Evolutionary conservation across 2,888 invertebrate species (phyloP).

Genomic region (Callimorpha dominula): DNA sequence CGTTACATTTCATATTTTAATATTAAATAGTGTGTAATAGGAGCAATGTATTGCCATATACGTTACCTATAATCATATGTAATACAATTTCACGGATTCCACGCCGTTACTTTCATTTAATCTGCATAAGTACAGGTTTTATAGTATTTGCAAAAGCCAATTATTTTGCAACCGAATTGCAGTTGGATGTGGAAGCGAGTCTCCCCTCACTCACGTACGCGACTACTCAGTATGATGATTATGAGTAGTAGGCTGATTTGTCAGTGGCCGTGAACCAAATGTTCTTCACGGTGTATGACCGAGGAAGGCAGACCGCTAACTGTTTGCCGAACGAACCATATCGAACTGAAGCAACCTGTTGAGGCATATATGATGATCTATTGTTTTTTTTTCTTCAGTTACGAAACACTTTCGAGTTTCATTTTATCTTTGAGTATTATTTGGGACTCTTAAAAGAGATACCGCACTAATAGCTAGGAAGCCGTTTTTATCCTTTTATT

Average conservation of each 20-base stretch:
- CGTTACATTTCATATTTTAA: background rate
- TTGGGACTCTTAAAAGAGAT: background rate
- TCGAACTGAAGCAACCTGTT: conserved; percentile 66
- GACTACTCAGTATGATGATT: conserved; percentile 31
- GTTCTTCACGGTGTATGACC: conserved; percentile 75
- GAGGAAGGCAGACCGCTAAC: conserved; percentile 54
- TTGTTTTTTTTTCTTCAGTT: conserved; percentile 80
- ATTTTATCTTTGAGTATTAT: conserved; percentile 35
- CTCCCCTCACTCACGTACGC: conserved; percentile 49
- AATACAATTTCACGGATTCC: conserved; percentile 34
- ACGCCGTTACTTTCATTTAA: conserved; percentile 46
- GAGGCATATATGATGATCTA: conserved; percentile 76
- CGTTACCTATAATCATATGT: conserved; percentile 15
- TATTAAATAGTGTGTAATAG: background rate
- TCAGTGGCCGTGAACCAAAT: conserved; percentile 77
- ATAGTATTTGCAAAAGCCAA: conserved; percentile 45
- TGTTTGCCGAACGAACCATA: conserved; percentile 65
- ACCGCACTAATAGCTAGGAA: too few relatives aligned
- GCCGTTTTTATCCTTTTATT: too few relatives aligned
- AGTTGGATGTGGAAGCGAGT: conserved; percentile 25
- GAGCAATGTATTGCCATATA: background rate
- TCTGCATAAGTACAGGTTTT: conserved; percentile 44
- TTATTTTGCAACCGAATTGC: conserved; percentile 47
- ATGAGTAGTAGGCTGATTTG: conserved; percentile 38
- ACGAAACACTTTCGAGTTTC: conserved; percentile 63